phyloP scores from a whole-genome alignment of 2,797 vertebrate genomes.

The Sebastes aleutianus region DNA sequence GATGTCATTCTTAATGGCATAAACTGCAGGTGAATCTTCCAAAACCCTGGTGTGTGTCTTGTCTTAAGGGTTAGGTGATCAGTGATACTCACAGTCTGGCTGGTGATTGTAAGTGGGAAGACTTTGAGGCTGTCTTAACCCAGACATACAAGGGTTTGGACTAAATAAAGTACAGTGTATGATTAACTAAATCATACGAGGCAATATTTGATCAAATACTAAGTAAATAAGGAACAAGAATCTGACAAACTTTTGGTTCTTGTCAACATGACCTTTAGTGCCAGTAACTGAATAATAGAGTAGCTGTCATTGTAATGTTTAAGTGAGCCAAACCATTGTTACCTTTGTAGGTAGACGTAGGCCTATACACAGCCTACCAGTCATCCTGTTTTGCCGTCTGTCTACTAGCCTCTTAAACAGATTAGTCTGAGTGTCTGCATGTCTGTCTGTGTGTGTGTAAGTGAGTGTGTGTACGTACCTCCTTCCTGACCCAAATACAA shows the following conservation, averaged over 20 bases:
- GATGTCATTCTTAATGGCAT: neutral
- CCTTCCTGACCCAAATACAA: constrained; percentile 36
- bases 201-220: neutral
- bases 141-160: neutral
- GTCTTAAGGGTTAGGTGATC: neutral
- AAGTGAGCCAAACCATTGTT: neutral
- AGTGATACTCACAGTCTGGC: neutral
- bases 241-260: neutral
- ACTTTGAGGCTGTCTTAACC: neutral
- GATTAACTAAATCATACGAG: neutral
- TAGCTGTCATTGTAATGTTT: neutral
- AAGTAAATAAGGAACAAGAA: neutral
- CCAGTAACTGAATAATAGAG: neutral
- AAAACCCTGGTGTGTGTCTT: neutral
- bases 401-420: constrained; percentile 50
- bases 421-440: constrained; percentile 41
- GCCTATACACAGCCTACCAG: neutral
- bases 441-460: constrained; percentile 2
- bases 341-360: neutral
- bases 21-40: neutral
- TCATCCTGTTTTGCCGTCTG: constrained; percentile 15
- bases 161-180: neutral
- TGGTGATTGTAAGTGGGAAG: neutral
- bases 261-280: neutral
- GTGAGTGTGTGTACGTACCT: neutral